Percentiles rank a stretch among this genome's conserved stretches.
Conservation (phyloP, 2,113 vertebrate genomes). For the Ibidorhyncha struthersii region DNA sequence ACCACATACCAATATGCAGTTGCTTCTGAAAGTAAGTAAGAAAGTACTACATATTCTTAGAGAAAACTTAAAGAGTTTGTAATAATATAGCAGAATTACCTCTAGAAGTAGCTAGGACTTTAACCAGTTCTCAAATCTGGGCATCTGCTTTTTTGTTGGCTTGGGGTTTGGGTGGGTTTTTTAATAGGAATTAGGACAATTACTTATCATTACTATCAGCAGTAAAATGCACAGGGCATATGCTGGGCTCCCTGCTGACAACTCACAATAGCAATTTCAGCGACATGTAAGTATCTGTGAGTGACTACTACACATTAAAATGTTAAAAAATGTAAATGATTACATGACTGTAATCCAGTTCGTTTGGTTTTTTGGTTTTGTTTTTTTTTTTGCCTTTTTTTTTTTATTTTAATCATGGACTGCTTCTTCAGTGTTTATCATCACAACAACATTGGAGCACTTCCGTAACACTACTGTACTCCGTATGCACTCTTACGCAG, state of each 20-base stretch:
- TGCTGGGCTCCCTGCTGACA: background rate
- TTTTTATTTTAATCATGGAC: background rate
- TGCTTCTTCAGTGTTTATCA: background rate
- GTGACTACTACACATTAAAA: background rate
- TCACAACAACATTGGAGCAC: background rate
- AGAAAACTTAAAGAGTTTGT: background rate
- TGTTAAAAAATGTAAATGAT: background rate
- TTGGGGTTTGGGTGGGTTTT: background rate
- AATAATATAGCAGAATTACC: background rate
- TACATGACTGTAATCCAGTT: background rate
- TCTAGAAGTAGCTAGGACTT: background rate
- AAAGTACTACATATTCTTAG: background rate
- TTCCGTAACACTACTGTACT: background rate
- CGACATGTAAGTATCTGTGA: background rate
- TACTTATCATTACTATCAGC: background rate
- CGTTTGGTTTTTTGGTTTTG: background rate
- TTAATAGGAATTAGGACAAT: background rate
- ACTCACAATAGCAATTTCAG: background rate
- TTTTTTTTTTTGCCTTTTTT: background rate
- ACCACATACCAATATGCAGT: fast-evolving
- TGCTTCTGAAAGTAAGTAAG: background rate
- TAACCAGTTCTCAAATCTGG: background rate
- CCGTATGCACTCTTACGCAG: background rate
- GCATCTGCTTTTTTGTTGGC: background rate
- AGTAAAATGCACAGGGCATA: background rate